phyloP scores from a whole-genome alignment of 2,888 invertebrate species.

The Drosophila picticornis region DNA sequence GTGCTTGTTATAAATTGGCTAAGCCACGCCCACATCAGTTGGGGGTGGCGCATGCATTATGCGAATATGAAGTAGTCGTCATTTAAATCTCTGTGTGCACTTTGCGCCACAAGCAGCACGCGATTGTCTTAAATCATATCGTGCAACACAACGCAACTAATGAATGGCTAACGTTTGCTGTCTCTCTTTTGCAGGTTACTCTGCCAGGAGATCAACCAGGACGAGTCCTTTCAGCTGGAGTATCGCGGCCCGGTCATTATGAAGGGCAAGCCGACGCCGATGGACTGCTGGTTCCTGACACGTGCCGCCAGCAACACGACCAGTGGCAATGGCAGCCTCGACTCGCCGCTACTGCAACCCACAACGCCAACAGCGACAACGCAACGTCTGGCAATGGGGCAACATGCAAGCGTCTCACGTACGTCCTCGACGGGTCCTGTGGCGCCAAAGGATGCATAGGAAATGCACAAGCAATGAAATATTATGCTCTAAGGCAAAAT shows the following conservation, averaged over 20 bases:
- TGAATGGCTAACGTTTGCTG: slow-evolving; percentile 10
- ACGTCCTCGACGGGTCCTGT: slow-evolving; percentile 68
- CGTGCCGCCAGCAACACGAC: slow-evolving; percentile 72
- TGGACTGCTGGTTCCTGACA: slow-evolving; percentile 96
- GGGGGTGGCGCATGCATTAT: neutral
- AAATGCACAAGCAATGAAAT: slow-evolving; percentile 79
- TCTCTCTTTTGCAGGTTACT: slow-evolving; percentile 89
- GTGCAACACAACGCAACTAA: slow-evolving; percentile 20
- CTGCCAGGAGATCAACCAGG: slow-evolving; percentile 92
- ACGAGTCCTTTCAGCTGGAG: slow-evolving; percentile 93
- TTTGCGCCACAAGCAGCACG: slow-evolving; percentile 15
- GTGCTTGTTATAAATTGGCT: slow-evolving; percentile 28
- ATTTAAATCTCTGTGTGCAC: slow-evolving; percentile 22
- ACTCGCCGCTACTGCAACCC: slow-evolving; percentile 73
- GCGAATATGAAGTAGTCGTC: slow-evolving; percentile 10
- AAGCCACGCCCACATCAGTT: neutral
- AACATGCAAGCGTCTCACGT: slow-evolving; percentile 72
- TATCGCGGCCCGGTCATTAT: slow-evolving; percentile 95
- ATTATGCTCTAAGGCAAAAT: slow-evolving; percentile 71
- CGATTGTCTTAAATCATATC: slow-evolving; percentile 42
- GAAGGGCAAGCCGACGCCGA: slow-evolving; percentile 97
- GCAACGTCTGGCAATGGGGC: slow-evolving; percentile 49
- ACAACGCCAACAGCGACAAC: slow-evolving; percentile 63
- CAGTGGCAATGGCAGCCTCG: slow-evolving; percentile 75
- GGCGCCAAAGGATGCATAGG: slow-evolving; percentile 74